A percentile compares a stretch with the other conserved stretches of the same genome.
Conservation (phyloP, 2,888 invertebrate genomes). For the Sinopyrophorus schimmeli region DNA sequence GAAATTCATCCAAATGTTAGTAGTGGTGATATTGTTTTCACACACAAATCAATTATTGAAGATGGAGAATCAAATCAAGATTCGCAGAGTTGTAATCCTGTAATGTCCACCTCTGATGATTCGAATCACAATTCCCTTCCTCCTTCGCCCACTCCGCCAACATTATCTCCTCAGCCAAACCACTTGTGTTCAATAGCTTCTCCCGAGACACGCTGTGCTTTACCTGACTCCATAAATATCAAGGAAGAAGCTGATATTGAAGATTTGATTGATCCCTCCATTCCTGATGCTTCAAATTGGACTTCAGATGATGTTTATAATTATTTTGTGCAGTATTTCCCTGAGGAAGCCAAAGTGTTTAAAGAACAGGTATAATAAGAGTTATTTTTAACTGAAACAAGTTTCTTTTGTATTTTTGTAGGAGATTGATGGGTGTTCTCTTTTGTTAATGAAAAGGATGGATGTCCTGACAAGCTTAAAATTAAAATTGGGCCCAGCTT, state of each 20-base stretch:
- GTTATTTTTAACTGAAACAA: neutral
- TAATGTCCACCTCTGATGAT: conserved; percentile 16
- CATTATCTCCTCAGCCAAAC: conserved; percentile 48
- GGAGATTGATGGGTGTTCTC: conserved; percentile 90
- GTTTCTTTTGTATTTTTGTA: conserved; percentile 44
- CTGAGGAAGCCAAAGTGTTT: conserved; percentile 79
- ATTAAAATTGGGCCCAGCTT: conserved; percentile 83
- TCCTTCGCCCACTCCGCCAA: conserved; percentile 48
- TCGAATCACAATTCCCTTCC: conserved; percentile 40
- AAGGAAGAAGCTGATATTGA: conserved; percentile 47
- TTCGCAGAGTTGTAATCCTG: conserved; percentile 1
- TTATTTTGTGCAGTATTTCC: conserved; percentile 77
- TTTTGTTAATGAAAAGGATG: conserved; percentile 79
- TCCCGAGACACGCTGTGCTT: conserved; percentile 27
- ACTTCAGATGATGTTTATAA: conserved; percentile 78
- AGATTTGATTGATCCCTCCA: conserved; percentile 63
- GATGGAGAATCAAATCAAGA: neutral
- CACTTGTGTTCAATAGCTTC: conserved; percentile 17
- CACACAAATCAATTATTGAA: conserved; percentile 19
- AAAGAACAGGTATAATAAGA: conserved; percentile 69
- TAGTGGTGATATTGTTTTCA: conserved; percentile 35
- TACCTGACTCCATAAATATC: conserved; percentile 44
- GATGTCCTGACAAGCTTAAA: conserved; percentile 83
- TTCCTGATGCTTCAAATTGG: conserved; percentile 84
- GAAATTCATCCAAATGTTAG: conserved; percentile 52